Evolutionary conservation across 2,888 invertebrate genomes (phyloP), one percentile per base, ranked within the genome.

Genomic region (Cantharis rufa): DNA sequence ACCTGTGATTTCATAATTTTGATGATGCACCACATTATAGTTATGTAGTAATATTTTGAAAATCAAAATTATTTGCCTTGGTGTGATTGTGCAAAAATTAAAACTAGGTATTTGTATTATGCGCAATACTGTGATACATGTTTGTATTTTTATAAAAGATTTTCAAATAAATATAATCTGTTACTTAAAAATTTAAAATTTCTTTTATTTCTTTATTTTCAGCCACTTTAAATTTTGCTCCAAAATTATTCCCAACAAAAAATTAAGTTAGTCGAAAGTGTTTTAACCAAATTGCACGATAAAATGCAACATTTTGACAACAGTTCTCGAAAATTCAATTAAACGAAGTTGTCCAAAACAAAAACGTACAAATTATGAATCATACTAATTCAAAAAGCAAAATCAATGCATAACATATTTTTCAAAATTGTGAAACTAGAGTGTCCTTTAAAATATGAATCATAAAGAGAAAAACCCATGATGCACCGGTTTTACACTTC

Each of bases 41-140:
- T n/a, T 62, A 28, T 61, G 32, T 66, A 28, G 62, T 64, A 18
- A 64, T 72, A 66, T 62, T 63, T 73, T 71, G 48, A 66, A 70
- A 79, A 80, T 80, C 78, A 76, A 79, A 79, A 80, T 76, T 79
- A 64, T 75, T 78, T 82, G 78, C 74, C 71, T 76, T 81, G 48
- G 79, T 78, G 79, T 80, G 78, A 74, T 79, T 81, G 81, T 83
- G 80, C 82, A 79, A 80, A 78, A 81, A 81, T 70, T 76, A 80
- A 81, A 79, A 79, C 24, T 24, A 24, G 24, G 78, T 75, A 72
- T 68, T 80, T 87, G 86, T 87, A 87, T 87, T 86, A 83, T 86
- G 84, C 86, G 86, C 85, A 82, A 75, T 81, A 84, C 88, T 88
- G 88, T 88, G 88, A 88, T 88, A 87, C 86, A 83, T 80, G 78